These are phyloP conservation scores for Myotis davidii DNA, from an alignment of 2,113 vertebrate species.

Conservation along the genomic window DNA sequence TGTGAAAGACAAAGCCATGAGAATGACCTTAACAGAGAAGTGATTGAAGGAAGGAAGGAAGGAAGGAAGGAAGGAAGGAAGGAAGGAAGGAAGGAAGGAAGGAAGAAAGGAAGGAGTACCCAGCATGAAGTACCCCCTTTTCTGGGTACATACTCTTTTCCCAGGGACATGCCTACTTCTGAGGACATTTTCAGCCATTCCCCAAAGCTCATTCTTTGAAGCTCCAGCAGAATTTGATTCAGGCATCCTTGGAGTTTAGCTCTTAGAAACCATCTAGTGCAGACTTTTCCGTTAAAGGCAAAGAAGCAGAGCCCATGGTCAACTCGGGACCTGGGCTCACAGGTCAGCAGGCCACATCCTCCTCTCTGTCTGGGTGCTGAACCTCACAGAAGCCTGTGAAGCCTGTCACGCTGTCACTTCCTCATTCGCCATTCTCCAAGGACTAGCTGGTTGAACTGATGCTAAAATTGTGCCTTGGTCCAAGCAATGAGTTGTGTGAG, in stretches of 20 bases:
- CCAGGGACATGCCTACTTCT: not conserved
- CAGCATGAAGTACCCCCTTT: fast-evolving
- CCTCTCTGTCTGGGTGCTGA: not conserved
- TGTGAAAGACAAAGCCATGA: not conserved
- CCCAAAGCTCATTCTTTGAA: not conserved
- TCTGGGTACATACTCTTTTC: not conserved
- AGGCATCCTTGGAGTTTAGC: not conserved
- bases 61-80: too few relatives aligned
- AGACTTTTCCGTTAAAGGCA: not conserved
- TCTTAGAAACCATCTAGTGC: not conserved
- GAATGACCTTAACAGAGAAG: not conserved
- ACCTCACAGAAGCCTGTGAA: not conserved
- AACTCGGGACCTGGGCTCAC: not conserved
- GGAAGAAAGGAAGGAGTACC: too few relatives aligned
- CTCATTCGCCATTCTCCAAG: not conserved
- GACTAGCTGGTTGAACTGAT: not conserved
- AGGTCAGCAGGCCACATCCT: not conserved
- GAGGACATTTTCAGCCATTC: not conserved
- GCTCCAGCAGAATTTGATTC: not conserved
- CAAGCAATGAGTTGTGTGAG: not conserved
- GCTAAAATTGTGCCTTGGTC: not conserved
- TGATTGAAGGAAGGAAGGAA: too few relatives aligned
- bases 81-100: not conserved
- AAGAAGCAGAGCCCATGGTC: not conserved
- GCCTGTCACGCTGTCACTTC: not conserved